Conservation (phyloP, 2,797 vertebrate species). For the Astyanax mexicanus region DNA sequence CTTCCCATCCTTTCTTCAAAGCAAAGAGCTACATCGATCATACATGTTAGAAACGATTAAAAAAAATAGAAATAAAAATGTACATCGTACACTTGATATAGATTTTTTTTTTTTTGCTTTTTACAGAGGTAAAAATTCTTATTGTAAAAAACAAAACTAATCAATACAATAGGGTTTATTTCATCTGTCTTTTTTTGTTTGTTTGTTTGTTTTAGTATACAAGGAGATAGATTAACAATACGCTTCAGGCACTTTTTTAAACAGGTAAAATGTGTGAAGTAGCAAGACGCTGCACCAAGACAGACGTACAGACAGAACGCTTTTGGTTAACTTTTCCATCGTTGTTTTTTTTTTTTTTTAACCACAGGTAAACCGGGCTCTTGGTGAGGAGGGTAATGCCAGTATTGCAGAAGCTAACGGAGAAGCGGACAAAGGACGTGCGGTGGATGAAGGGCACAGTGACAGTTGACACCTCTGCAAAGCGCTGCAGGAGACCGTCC, state of each 20-base stretch:
- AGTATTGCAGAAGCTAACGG: constrained; percentile 81
- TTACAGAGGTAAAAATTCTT: constrained; percentile 92
- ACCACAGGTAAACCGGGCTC: constrained; percentile 86
- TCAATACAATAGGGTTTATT: constrained; percentile 85
- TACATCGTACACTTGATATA: constrained; percentile 94
- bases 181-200: constrained; percentile 59
- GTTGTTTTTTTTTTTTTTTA: background rate
- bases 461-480: constrained; percentile 62
- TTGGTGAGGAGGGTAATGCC: constrained; percentile 75
- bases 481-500: background rate
- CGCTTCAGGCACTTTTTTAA: constrained; percentile 92
- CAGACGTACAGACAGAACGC: constrained; percentile 67
- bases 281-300: constrained; percentile 75
- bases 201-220: constrained; percentile 73
- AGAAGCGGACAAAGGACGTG: constrained; percentile 37
- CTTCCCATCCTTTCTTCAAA: constrained; percentile 70
- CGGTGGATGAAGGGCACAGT: constrained; percentile 39
- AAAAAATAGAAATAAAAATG: constrained; percentile 97
- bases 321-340: constrained; percentile 81
- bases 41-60: constrained; percentile 96
- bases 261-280: constrained; percentile 86
- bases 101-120: constrained; percentile 86
- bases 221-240: constrained; percentile 85
- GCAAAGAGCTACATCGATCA: constrained; percentile 88
- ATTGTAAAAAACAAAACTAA: constrained; percentile 76